Base-by-base conservation (phyloP, 2,888 invertebrate genomes). In the Itoplectis maculator region DNA sequence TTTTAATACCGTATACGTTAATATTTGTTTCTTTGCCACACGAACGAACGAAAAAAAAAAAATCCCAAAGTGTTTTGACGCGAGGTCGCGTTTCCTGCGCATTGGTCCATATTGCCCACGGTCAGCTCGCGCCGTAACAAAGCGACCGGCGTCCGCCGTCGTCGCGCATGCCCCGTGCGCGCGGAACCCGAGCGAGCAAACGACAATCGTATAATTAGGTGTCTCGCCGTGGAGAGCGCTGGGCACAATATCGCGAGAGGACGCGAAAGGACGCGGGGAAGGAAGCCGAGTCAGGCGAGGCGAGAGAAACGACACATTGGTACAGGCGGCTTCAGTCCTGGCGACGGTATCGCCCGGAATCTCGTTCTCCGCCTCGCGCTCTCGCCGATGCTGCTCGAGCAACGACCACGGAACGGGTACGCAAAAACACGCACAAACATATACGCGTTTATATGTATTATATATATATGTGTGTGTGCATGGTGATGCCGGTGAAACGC, bases 131-230 rank as follows among this genome's bases (percentile, higher is more conserved):
- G 45, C 6, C 18, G 18, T 45, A 49, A 18, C 35, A 37, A 20
- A 61, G 61, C 49, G 47, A 73, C 49, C n/a, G n/a, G 40, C 61
- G 73, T 54, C 49, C 87, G 89, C 88, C 88, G 89, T 88, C 89
- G 86, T 85, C 23, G 65, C 85, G 56, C 49, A 29, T 29, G 29
- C 29, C 29, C n/a, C n/a, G n/a, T n/a, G 29, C 20, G 61, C 35
- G 42, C 56, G 56, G 59, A 56, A 59, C 70, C 42, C 56, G 23
- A n/a, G 85, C 85, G 86, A 90, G 89, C 90, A 88, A 90, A 90
- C 91, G 91, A 92, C 92, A 91, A 91, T 92, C 92, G 91, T 89
- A 92, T 92, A 92, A 92, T 92, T 91, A 92, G 91, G 91, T 91
- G 90, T 91, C 90, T 86, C 82, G n/a, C n/a, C 84, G 85, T 85